Percentiles rank a stretch among this genome's conserved stretches.
phyloP scores from a whole-genome alignment of 2,797 vertebrate genomes.

The Natrix natrix region DNA sequence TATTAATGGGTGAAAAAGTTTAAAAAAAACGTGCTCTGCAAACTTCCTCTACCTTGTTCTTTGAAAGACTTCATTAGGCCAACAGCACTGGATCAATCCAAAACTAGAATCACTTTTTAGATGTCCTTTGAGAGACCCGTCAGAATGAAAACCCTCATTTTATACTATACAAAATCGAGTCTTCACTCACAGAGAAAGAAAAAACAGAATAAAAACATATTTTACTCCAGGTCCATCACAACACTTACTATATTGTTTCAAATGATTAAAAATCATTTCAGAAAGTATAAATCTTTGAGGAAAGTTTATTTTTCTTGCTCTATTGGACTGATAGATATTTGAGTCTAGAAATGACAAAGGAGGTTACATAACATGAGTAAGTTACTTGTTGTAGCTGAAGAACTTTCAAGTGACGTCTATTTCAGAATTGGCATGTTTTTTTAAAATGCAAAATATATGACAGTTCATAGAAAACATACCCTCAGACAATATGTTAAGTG shows the following conservation, averaged over 20 bases:
- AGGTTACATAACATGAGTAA: neutral
- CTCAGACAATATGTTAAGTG: neutral
- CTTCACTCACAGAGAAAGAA: neutral
- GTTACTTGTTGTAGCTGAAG: neutral
- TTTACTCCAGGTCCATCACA: neutral
- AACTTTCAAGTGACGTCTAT: neutral
- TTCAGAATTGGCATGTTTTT: neutral
- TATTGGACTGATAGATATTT: neutral
- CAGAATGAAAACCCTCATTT: neutral
- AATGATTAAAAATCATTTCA: neutral
- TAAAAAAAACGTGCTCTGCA: neutral
- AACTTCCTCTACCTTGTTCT: neutral
- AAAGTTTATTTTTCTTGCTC: neutral
- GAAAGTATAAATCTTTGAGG: neutral
- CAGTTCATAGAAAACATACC: neutral
- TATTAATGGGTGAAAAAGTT: neutral
- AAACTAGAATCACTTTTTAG: neutral
- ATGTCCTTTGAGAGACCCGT: neutral
- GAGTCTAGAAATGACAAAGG: neutral
- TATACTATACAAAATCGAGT: neutral
- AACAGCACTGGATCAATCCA: neutral
- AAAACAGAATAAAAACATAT: neutral
- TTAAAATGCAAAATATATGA: neutral
- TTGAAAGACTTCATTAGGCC: neutral
- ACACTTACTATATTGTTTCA: neutral